phyloP scores from a whole-genome alignment of 2,888 invertebrate genomes.

The Hyalella azteca region DNA sequence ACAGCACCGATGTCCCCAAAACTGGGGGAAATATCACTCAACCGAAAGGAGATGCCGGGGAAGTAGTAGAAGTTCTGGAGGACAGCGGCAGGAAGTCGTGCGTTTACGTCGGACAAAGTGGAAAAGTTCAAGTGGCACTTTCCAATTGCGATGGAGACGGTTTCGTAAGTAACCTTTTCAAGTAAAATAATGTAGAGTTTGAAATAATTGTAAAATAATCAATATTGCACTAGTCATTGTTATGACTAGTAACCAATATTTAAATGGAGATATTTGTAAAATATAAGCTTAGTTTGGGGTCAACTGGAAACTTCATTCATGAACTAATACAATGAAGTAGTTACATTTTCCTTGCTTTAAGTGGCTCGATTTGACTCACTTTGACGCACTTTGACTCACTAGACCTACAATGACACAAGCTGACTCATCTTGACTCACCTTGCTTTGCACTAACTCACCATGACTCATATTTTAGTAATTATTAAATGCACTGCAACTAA shows the following conservation, averaged over 20 bases:
- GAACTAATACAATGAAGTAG: background rate
- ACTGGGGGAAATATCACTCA: background rate
- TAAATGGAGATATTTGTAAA: background rate
- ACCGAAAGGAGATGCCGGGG: conserved; percentile 36
- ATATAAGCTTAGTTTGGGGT: background rate
- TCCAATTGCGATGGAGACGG: conserved; percentile 54
- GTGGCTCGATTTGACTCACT: too few species aligned
- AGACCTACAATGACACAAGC: too few species aligned
- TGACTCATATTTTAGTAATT: too few species aligned
- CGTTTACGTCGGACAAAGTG: conserved; percentile 43
- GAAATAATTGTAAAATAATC: background rate
- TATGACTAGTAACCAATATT: background rate
- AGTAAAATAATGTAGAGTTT: too few species aligned
- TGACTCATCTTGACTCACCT: too few species aligned
- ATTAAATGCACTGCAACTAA: too few species aligned
- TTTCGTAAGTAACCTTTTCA: conserved; percentile 46
- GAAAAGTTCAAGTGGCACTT: conserved; percentile 42
- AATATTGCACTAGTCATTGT: background rate
- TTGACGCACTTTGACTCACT: too few species aligned
- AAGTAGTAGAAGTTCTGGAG: conserved; percentile 11
- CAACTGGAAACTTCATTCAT: background rate
- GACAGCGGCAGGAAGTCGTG: background rate
- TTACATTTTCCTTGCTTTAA: background rate
- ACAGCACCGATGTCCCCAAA: background rate
- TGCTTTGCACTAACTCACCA: too few species aligned